phyloP scores from a whole-genome alignment of 2,113 vertebrate genomes.

The Nyctibius bracteatus region DNA sequence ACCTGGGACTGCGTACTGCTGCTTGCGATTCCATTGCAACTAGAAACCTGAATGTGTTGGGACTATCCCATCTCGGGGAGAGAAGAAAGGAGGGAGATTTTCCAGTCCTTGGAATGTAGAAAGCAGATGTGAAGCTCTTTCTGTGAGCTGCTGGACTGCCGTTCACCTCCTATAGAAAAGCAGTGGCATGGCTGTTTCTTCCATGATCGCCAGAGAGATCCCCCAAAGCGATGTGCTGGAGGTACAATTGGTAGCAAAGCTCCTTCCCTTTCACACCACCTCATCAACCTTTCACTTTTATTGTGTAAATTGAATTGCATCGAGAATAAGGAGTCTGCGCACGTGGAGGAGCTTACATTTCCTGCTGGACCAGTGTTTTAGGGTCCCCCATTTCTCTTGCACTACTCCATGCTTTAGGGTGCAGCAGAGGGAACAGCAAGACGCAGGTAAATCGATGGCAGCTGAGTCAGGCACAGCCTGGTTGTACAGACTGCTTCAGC shows the following conservation, averaged over 20 bases:
- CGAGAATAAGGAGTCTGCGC: not conserved
- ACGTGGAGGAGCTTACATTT: not conserved
- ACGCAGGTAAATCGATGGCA: accelerated
- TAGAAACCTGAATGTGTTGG: not conserved
- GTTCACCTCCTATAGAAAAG: not conserved
- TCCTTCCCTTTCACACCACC: not conserved
- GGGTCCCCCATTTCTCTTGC: not conserved
- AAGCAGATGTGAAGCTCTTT: conserved; percentile 27
- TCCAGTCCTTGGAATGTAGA: conserved; percentile 9
- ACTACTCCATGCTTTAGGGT: not conserved
- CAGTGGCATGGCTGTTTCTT: not conserved
- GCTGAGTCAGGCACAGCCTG: not conserved
- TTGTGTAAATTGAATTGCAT: not conserved
- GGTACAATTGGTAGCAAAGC: not conserved
- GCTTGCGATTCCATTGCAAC: not conserved
- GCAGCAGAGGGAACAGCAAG: not conserved
- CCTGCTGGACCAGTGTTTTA: not conserved
- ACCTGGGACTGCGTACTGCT: not conserved
- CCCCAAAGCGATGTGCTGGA: not conserved
- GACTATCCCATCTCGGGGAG: not conserved
- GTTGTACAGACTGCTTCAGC: not conserved
- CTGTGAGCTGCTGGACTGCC: not conserved
- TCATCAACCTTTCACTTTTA: not conserved
- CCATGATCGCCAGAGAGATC: not conserved
- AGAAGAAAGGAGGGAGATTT: not conserved